Conservation (phyloP, 2,797 vertebrate genomes). For the Alectoris magna region DNA sequence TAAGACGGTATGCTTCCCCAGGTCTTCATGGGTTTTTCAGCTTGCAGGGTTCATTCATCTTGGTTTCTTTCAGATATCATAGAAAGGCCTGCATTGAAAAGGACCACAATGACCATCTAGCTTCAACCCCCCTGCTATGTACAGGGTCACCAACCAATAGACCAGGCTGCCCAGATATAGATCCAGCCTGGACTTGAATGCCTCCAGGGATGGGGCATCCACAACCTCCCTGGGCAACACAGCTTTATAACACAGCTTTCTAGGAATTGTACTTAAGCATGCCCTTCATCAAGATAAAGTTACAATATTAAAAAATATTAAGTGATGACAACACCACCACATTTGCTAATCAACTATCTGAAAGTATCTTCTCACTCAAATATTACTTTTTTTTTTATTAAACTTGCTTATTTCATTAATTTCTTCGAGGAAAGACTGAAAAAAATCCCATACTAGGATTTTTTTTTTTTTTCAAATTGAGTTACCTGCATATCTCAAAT, state of each 20-base stretch:
- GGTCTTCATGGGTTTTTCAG: background rate
- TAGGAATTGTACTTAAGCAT: background rate
- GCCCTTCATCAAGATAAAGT: background rate
- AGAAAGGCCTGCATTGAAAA: too few species aligned
- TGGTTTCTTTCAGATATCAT: background rate
- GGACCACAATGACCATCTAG: too few species aligned
- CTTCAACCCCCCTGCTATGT: too few species aligned
- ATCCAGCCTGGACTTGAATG: too few species aligned
- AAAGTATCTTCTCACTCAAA: background rate
- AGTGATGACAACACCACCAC: background rate
- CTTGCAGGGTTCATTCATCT: background rate
- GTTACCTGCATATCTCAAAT: background rate
- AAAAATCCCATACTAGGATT: background rate
- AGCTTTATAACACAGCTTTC: background rate
- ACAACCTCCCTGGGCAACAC: too few species aligned
- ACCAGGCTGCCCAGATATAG: too few species aligned
- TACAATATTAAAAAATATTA: background rate
- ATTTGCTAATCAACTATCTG: background rate
- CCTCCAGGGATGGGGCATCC: too few species aligned
- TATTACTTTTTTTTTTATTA: background rate
- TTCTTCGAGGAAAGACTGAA: background rate
- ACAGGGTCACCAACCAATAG: too few species aligned
- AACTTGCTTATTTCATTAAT: background rate
- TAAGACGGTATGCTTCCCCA: background rate
- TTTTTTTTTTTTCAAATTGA: background rate